phyloP scores from a whole-genome alignment of 2,113 vertebrate species.

The Sakesphorus luctuosus region DNA sequence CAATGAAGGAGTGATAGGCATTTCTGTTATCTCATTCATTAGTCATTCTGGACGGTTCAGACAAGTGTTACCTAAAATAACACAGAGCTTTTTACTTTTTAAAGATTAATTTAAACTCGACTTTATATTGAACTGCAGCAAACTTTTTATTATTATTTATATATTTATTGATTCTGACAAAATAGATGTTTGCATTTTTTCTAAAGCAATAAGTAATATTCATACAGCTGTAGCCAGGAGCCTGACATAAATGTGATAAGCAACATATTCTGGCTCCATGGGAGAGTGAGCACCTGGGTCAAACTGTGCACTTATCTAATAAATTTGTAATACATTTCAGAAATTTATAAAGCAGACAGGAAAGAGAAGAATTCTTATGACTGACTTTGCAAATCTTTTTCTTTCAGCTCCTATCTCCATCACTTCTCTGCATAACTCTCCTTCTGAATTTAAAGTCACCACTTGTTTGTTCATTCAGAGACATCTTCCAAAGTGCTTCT shows the following conservation, averaged over 20 bases:
- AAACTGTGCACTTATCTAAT: background rate
- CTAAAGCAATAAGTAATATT: background rate
- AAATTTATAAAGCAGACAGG: background rate
- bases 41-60: slow-evolving; percentile 64
- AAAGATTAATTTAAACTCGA: slow-evolving; percentile 4
- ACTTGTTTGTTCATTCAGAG: background rate
- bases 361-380: background rate
- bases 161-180: background rate
- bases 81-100: slow-evolving; percentile 21
- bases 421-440: background rate
- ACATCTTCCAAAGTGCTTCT: background rate
- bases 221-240: background rate
- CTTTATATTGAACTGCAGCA: background rate
- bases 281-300: background rate
- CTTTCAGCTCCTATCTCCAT: background rate
- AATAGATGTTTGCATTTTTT: background rate
- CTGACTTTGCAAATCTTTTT: background rate
- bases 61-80: slow-evolving; percentile 29
- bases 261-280: background rate
- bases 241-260: background rate
- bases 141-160: slow-evolving; percentile 9
- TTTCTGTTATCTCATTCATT: slow-evolving; percentile 59
- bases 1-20: slow-evolving; percentile 56
- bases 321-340: background rate
- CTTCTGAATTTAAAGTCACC: background rate